Percentiles rank a stretch among this genome's conserved stretches.
Evolutionary conservation across 1,140 invertebrate species (phyloP).

Genomic region (Hyphantria cunea): DNA sequence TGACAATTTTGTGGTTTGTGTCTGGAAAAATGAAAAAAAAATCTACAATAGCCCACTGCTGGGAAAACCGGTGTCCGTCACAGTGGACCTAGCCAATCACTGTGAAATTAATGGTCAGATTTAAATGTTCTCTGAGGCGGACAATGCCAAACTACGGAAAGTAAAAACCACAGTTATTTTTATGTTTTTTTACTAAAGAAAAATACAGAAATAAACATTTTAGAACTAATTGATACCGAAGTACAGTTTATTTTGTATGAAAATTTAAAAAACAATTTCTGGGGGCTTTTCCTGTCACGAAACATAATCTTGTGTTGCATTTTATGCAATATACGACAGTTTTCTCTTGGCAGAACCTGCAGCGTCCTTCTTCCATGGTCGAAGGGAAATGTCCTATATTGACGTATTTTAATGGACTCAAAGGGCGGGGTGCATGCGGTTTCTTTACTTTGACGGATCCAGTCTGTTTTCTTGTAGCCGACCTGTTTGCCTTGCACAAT

Average conservation of each 20-base stretch:
- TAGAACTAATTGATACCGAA: too few relatives aligned
- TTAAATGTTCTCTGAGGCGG: too few relatives aligned
- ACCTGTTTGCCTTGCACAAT: conserved; percentile 20
- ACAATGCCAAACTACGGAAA: too few relatives aligned
- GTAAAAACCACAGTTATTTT: too few relatives aligned
- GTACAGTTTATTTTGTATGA: conserved; percentile 33
- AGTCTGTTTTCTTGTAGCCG: conserved; percentile 13
- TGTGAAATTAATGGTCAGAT: too few relatives aligned
- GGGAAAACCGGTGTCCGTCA: too few relatives aligned
- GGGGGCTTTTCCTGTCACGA: conserved; percentile 35
- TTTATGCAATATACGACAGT: conserved; percentile 38
- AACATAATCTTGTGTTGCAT: conserved; percentile 37
- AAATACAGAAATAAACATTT: not conserved
- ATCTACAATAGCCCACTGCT: too few relatives aligned
- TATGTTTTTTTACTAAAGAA: too few relatives aligned
- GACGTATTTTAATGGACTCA: conserved; percentile 24
- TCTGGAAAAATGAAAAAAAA: too few relatives aligned
- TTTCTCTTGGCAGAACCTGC: conserved; percentile 23
- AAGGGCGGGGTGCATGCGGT: conserved; percentile 22
- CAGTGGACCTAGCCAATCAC: too few relatives aligned
- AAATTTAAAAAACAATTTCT: conserved; percentile 39
- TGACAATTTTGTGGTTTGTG: too few relatives aligned
- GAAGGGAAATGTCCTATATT: conserved; percentile 32
- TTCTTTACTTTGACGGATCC: conserved; percentile 20
- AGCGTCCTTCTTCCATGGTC: conserved; percentile 33